Percentiles rank a stretch among this genome's conserved stretches.
These are phyloP conservation scores for Eutolmus rufibarbis DNA, from an alignment of 2,888 invertebrate species.

Conservation along the genomic window DNA sequence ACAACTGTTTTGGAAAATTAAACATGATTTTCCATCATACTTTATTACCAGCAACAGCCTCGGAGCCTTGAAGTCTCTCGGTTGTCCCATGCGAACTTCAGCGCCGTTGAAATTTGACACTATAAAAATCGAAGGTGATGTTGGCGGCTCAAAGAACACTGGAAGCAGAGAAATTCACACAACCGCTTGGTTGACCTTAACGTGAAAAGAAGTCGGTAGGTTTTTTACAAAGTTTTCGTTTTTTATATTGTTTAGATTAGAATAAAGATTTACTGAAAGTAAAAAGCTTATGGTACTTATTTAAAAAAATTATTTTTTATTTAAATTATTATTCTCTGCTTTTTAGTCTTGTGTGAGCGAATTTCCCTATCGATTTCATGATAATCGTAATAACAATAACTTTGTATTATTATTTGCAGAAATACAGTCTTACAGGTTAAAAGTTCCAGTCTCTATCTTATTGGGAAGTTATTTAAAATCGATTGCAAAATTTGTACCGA, in stretches of 20 bases:
- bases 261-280: no score
- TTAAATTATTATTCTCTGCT: no score
- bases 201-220: neutral
- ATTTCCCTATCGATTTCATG: no score
- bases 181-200: neutral
- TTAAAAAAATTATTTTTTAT: no score
- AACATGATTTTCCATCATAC: conserved; percentile 36
- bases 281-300: no score
- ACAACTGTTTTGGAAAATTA: conserved; percentile 35
- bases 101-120: neutral
- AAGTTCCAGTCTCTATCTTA: no score
- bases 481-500: no score
- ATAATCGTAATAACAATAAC: no score
- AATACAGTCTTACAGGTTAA: no score
- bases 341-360: no score
- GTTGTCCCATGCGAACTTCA: neutral
- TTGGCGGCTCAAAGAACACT: neutral
- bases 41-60: neutral
- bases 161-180: neutral
- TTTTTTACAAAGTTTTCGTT: neutral
- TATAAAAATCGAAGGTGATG: neutral
- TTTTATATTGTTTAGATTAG: neutral
- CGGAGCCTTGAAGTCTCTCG: neutral
- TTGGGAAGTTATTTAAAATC: no score
- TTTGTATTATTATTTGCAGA: no score